Conservation (phyloP, 1,140 invertebrate genomes). For the Papilio polytes region DNA sequence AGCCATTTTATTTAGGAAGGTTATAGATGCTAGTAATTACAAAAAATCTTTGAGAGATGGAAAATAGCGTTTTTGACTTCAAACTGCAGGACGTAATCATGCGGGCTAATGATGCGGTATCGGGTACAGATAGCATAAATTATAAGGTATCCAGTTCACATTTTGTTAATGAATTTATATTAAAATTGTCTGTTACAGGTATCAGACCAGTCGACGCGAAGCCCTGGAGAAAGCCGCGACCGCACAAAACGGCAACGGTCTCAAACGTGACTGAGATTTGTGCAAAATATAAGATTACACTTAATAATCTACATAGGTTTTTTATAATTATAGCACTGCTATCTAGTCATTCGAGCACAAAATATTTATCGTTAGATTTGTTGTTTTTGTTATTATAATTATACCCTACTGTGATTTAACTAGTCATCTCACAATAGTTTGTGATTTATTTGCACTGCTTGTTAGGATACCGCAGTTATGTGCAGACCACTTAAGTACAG, state of each 20-base stretch:
- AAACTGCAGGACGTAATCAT: too few species aligned
- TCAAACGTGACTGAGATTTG: slow-evolving; percentile 85
- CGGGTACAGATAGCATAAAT: too few species aligned
- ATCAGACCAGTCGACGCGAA: slow-evolving; percentile 85
- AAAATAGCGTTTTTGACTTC: too few species aligned
- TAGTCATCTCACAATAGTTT: slow-evolving; percentile 51
- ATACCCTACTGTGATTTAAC: slow-evolving; percentile 51
- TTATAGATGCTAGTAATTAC: too few species aligned
- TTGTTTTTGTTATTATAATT: slow-evolving; percentile 28
- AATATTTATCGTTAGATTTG: slow-evolving; percentile 12
- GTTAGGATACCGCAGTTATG: slow-evolving; percentile 31
- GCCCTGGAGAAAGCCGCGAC: slow-evolving; percentile 76
- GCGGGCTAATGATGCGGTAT: too few species aligned
- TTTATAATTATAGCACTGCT: slow-evolving; percentile 10
- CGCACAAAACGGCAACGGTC: slow-evolving; percentile 85
- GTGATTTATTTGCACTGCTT: slow-evolving; percentile 46
- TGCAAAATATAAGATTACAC: not conserved
- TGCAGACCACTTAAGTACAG: not conserved
- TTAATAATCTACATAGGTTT: not conserved
- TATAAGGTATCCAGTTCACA: too few species aligned
- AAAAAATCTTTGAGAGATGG: too few species aligned
- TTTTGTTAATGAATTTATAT: not conserved
- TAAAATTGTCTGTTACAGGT: slow-evolving; percentile 66
- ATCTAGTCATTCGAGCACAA: slow-evolving; percentile 41
- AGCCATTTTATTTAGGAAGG: not conserved